Evolutionary conservation across 2,113 vertebrate species (phyloP), one percentile per base, ranked within the genome.

Genomic region (Odobenus rosmarus): DNA sequence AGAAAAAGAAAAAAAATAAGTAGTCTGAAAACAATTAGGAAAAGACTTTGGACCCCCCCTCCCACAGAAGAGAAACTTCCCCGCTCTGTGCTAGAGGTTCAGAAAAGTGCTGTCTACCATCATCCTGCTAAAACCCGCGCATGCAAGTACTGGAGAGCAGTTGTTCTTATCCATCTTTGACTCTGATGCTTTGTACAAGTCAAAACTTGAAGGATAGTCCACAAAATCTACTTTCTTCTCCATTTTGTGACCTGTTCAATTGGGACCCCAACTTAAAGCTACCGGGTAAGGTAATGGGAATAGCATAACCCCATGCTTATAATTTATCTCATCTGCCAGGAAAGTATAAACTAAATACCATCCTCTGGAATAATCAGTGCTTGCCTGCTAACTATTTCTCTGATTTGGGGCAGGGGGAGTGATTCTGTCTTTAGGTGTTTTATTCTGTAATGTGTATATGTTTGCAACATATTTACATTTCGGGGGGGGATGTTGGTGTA

Each of bases 1-100:
- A 57, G 2, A 7, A 28, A 21, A 39, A 46, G 77, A 95, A 83
- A 13, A 49, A 62, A 85, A 95, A 93, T 18, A 80, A 0, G 28
- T 28, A 84, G 57, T 84, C 74, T 94, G 64, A 94, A 96, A 94
- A 81, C 31, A 67, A 84, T 64, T 79, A 80, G 36, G 23, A 76
- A 92, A 74, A 81, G 64, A 51, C 33, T 39, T 86, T 57, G 36
- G 67, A 69, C 18, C 72, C 55, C 1, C 21, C 53, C 21, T 76
- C 33, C 39, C 23, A 33, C 53, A 53, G 36, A 88, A 61, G 13
- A 96, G 77, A 80, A 90, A 69, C 28, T 74, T 88, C 87, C 28
- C 33, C 31, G 59, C 8, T 69, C 7, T 18, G 36, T 10, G 13
- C 39, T 39, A 12, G 33, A 84, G 36, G 55, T 90, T 92, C 42